These are phyloP conservation scores for Magallana angulata DNA, from an alignment of 1,140 invertebrate genomes.

Conservation along the genomic window DNA sequence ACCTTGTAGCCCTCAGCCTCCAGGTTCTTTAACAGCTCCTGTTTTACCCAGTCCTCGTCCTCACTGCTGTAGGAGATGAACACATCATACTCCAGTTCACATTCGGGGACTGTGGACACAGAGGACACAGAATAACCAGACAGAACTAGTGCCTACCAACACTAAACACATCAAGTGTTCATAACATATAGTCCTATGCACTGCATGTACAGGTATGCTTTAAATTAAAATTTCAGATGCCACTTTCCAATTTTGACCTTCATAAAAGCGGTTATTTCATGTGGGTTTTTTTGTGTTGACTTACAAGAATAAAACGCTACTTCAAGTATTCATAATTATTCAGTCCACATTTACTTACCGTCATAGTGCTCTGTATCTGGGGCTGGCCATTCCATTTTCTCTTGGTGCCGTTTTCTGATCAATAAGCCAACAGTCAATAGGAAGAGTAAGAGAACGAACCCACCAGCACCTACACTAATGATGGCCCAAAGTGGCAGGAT, in stretches of 20 bases:
- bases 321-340: too few relatives aligned
- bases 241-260: not conserved
- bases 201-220: not conserved
- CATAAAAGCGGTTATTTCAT: not conserved
- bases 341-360: not conserved
- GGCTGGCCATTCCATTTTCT: constrained; percentile 7
- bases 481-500: constrained; percentile 3
- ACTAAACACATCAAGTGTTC: not conserved
- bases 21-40: constrained; percentile 57
- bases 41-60: constrained; percentile 63
- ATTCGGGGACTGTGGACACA: constrained; percentile 52
- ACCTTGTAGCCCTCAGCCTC: constrained; percentile 56
- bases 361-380: constrained; percentile 32
- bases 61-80: constrained; percentile 69
- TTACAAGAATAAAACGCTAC: too few relatives aligned
- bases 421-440: not conserved
- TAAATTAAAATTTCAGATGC: not conserved
- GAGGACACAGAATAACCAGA: not conserved
- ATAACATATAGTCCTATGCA: not conserved
- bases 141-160: not conserved
- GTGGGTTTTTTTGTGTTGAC: too few relatives aligned
- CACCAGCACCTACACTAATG: not conserved
- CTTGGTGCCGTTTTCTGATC: not conserved
- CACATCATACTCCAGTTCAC: constrained; percentile 61
- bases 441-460: not conserved